Evolutionary conservation across 2,113 vertebrate species (phyloP).

Genomic region (Pomatorhinus ruficollis): DNA sequence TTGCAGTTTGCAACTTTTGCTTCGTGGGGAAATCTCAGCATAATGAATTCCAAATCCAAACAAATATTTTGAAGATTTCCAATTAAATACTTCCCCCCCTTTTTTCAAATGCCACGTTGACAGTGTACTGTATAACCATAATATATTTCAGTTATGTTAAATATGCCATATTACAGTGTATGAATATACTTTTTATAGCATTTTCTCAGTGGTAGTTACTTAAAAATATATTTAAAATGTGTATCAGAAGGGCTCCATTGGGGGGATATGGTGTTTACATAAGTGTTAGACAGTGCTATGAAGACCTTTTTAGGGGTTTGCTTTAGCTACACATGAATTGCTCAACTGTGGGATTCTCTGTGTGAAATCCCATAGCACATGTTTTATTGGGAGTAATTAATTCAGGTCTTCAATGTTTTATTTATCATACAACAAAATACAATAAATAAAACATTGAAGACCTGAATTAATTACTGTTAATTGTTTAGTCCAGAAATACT

Average conservation of each 20-base stretch:
- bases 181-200: neutral
- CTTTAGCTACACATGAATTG: neutral
- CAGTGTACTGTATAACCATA: neutral
- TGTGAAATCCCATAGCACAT: neutral
- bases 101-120: neutral
- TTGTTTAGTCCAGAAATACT: neutral
- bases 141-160: neutral
- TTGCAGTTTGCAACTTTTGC: neutral
- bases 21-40: neutral
- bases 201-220: neutral
- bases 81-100: accelerated
- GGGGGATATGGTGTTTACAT: accelerated
- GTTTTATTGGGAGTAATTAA: neutral
- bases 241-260: neutral
- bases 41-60: neutral
- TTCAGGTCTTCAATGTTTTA: neutral
- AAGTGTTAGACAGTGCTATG: neutral
- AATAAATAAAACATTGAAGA: neutral
- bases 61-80: neutral
- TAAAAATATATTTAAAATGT: neutral
- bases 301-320: neutral
- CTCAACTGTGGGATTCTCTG: neutral
- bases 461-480: neutral
- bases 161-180: neutral
- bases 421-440: neutral